Evolutionary conservation across 2,888 invertebrate genomes (phyloP).

Genomic region (Drosophila affinis): DNA sequence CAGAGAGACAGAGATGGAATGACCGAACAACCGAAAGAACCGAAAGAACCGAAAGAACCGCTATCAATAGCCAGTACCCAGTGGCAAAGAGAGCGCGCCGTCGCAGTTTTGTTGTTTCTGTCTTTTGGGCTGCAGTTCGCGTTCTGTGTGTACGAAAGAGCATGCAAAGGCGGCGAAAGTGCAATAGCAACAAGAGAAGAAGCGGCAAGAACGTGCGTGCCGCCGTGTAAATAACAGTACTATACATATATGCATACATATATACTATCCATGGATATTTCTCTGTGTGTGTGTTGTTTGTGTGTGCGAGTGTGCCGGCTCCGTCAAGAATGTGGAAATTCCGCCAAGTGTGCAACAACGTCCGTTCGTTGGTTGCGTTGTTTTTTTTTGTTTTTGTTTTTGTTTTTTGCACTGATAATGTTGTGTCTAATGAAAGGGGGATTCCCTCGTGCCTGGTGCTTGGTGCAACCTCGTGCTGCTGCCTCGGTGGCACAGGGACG

Average conservation of each 20-base stretch:
- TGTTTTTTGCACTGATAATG: conserved; percentile 58
- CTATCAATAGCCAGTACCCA: conserved; percentile 30
- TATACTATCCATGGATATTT: conserved; percentile 18
- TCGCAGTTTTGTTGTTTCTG: conserved; percentile 56
- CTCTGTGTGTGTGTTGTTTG: conserved; percentile 23
- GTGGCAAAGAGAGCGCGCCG: conserved; percentile 62
- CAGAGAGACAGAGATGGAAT: conserved; percentile 11
- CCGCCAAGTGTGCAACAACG: conserved; percentile 32
- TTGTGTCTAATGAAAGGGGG: conserved; percentile 67
- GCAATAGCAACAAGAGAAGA: conserved; percentile 50
- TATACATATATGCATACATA: conserved; percentile 4
- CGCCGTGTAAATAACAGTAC: conserved; percentile 64
- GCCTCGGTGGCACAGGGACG: too few species aligned
- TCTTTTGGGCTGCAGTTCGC: conserved; percentile 36
- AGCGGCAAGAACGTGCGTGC: conserved; percentile 66
- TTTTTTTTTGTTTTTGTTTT: too few species aligned
- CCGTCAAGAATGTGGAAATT: conserved; percentile 48
- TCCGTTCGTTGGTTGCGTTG: too few species aligned
- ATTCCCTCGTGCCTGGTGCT: conserved; percentile 19
- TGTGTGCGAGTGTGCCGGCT: conserved; percentile 53
- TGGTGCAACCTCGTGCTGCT: too few species aligned
- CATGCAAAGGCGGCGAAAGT: conserved; percentile 51
- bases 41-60: conserved; percentile 33
- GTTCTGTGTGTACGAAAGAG: conserved; percentile 70
- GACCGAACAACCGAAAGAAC: conserved; percentile 21